Percentiles rank a stretch among this genome's conserved stretches.
These are phyloP conservation scores for Zophobas atratus DNA, from an alignment of 1,140 invertebrate species.

Conservation along the genomic window DNA sequence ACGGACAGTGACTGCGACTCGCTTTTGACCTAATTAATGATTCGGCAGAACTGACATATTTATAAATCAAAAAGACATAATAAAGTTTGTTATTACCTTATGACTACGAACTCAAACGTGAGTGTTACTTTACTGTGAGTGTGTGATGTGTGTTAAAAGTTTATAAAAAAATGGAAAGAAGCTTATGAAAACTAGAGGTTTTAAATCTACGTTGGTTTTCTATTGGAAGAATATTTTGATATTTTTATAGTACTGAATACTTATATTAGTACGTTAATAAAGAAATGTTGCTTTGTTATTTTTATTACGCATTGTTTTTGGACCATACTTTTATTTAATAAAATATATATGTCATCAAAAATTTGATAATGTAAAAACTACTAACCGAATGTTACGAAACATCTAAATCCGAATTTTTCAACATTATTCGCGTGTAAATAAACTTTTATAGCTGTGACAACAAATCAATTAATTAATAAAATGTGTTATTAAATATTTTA, in stretches of 20 bases:
- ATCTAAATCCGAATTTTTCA: constrained; percentile 55
- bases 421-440: constrained; percentile 53
- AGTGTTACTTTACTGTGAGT: constrained; percentile 52
- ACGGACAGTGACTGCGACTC: constrained; percentile 65
- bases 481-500: constrained; percentile 44
- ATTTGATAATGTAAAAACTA: constrained; percentile 44
- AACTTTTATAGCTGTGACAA: constrained; percentile 57
- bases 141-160: constrained; percentile 46
- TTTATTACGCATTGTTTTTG: background rate
- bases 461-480: constrained; percentile 56
- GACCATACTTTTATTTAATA: no score
- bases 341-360: background rate
- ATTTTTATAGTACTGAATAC: constrained; percentile 36
- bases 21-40: constrained; percentile 67
- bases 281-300: constrained; percentile 39
- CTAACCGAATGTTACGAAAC: constrained; percentile 45
- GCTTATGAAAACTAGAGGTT: constrained; percentile 30
- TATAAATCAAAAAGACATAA: constrained; percentile 53
- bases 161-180: constrained; percentile 12
- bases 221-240: constrained; percentile 37
- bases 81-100: constrained; percentile 3
- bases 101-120: constrained; percentile 45
- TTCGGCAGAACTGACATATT: constrained; percentile 60
- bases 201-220: constrained; percentile 24
- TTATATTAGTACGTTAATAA: constrained; percentile 28